Conservation (phyloP, 2,113 vertebrate genomes). For the Eonycteris spelaea region DNA sequence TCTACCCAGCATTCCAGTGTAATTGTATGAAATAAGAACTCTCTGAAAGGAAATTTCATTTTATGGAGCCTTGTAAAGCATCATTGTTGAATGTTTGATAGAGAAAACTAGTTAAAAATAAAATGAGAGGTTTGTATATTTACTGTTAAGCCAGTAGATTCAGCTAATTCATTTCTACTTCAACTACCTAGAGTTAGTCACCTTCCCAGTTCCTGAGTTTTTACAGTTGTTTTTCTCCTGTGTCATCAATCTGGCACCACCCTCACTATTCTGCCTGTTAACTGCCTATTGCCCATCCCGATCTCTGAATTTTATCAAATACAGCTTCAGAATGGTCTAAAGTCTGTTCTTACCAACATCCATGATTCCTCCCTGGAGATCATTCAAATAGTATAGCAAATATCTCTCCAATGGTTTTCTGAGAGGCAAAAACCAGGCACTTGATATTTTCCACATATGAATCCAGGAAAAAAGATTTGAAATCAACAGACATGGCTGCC, state of each 20-base stretch:
- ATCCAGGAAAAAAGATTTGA: neutral
- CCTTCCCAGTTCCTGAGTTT: neutral
- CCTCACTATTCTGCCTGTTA: neutral
- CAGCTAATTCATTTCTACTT: neutral
- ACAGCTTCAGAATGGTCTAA: neutral
- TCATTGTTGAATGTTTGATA: constrained; percentile 9
- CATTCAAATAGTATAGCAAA: neutral
- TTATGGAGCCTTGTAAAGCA: neutral
- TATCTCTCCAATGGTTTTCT: neutral
- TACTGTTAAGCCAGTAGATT: neutral
- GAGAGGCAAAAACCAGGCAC: neutral
- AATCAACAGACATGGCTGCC: neutral
- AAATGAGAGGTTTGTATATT: neutral
- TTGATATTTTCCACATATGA: neutral
- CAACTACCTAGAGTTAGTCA: neutral
- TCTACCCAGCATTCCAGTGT: neutral
- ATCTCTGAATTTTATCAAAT: neutral
- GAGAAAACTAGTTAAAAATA: constrained; percentile 33
- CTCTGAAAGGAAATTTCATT: constrained; percentile 50
- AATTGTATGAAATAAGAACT: constrained; percentile 25
- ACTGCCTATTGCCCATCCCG: neutral
- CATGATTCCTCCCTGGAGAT: neutral
- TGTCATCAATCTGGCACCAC: neutral
- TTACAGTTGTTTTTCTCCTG: neutral
- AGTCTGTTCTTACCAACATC: neutral